Percentiles rank a stretch among this genome's conserved stretches.
Conservation (phyloP, 2,888 invertebrate species). For the Caenorhabditis wallacei region DNA sequence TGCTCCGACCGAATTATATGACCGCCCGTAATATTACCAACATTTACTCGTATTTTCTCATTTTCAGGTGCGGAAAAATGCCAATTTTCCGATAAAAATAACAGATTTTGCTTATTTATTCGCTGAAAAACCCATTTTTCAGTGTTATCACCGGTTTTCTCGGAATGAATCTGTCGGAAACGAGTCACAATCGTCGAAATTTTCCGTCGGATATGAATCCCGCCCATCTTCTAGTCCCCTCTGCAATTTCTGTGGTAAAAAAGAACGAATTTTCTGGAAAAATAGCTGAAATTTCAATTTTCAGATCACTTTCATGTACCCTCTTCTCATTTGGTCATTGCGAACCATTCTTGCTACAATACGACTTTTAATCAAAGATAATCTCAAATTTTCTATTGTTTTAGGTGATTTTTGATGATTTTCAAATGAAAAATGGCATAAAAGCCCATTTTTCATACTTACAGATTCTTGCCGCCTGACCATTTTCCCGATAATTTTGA, state of each 20-base stretch:
- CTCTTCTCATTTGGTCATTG: conserved; percentile 41
- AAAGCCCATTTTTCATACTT: too few relatives aligned
- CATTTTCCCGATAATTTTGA: conserved; percentile 35
- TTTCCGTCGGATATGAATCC: conserved; percentile 47
- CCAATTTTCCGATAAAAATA: not conserved
- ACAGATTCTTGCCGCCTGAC: conserved; percentile 44
- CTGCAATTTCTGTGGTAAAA: conserved; percentile 45
- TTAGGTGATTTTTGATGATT: conserved; percentile 6
- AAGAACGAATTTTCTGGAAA: not conserved
- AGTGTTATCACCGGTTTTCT: conserved; percentile 45
- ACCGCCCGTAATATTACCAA: conserved; percentile 35
- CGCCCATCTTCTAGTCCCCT: conserved; percentile 45
- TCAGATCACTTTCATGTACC: conserved; percentile 47
- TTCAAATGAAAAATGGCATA: too few relatives aligned
- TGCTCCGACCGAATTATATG: not conserved
- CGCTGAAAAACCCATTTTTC: conserved; percentile 8
- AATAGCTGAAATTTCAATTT: not conserved
- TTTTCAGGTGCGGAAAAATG: conserved; percentile 41
- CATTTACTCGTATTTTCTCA: conserved; percentile 38
- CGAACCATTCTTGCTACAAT: conserved; percentile 23
- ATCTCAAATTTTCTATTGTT: conserved; percentile 25
- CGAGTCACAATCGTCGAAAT: conserved; percentile 35
- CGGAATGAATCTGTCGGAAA: conserved; percentile 52
- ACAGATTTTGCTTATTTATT: too few relatives aligned
- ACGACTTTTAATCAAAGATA: conserved; percentile 25